Conservation (phyloP, 2,888 invertebrate genomes). For the Tubulanus polymorphus region DNA sequence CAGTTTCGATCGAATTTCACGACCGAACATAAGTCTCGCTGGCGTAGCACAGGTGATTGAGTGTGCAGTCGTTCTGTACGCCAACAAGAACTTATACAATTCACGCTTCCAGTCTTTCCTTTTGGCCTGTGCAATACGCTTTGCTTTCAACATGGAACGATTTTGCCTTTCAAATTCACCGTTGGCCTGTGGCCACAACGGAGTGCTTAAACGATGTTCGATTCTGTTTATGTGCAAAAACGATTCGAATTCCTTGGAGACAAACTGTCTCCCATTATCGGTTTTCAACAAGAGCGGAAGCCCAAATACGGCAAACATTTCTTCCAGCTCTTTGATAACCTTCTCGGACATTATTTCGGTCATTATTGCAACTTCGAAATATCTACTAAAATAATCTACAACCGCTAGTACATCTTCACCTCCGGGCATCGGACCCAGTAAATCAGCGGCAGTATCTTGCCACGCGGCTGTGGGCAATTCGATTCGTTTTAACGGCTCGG, state of each 20-base stretch:
- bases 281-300: conserved; percentile 16
- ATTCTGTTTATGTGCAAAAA: conserved; percentile 19
- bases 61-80: conserved; percentile 21
- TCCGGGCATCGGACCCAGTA: conserved; percentile 18
- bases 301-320: conserved; percentile 21
- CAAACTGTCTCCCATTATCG: conserved; percentile 23
- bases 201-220: conserved; percentile 13
- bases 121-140: conserved; percentile 19
- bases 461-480: conserved; percentile 19
- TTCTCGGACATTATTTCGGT: conserved; percentile 18
- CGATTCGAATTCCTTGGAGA: conserved; percentile 13
- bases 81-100: conserved; percentile 16
- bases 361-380: conserved; percentile 18
- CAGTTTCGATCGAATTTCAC: conserved; percentile 18
- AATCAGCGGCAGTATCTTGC: conserved; percentile 22
- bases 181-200: conserved; percentile 21
- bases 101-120: conserved; percentile 15
- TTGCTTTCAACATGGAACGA: conserved; percentile 19
- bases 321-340: conserved; percentile 17
- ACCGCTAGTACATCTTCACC: conserved; percentile 20
- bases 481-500: conserved; percentile 18
- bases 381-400: conserved; percentile 25
- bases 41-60: conserved; percentile 19
- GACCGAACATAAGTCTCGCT: conserved; percentile 15
- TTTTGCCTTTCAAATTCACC: conserved; percentile 25